Evolutionary conservation across 2,888 invertebrate species (phyloP).

Genomic region (Cactoblastis cactorum): DNA sequence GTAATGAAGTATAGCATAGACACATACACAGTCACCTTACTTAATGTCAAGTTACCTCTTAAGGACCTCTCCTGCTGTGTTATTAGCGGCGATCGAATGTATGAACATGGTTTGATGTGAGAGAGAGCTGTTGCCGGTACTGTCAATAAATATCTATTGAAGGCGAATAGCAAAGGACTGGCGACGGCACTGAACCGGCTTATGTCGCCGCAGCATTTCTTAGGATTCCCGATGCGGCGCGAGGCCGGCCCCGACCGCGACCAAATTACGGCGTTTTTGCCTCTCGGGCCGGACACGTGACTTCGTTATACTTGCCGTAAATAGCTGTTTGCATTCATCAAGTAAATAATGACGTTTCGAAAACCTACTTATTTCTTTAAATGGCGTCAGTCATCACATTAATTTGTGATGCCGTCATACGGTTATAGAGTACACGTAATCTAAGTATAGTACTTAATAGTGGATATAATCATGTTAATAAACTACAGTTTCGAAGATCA

Average conservation of each 20-base stretch:
- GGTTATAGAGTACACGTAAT: not conserved
- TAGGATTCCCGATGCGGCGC: not conserved
- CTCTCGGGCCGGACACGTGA: not conserved
- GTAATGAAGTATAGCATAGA: too few species aligned
- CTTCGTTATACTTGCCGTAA: not conserved
- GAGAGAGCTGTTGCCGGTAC: too few species aligned
- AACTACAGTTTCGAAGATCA: too few species aligned
- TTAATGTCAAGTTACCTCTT: too few species aligned
- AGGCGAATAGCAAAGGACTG: not conserved
- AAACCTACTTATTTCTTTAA: not conserved
- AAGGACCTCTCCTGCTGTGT: too few species aligned
- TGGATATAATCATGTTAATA: too few species aligned
- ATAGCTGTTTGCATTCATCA: not conserved
- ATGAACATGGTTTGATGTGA: too few species aligned
- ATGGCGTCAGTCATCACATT: not conserved
- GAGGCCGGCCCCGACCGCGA: not conserved
- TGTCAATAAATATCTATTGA: not conserved
- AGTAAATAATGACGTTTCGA: not conserved
- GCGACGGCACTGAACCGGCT: not conserved
- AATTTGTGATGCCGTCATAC: not conserved
- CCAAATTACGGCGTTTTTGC: constrained; percentile 1
- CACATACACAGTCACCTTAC: too few species aligned
- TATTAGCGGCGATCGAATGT: too few species aligned
- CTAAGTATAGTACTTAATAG: too few species aligned
- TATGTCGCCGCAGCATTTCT: not conserved